These are phyloP conservation scores for Formica selysi DNA, from an alignment of 1,140 invertebrate species.

Conservation along the genomic window DNA sequence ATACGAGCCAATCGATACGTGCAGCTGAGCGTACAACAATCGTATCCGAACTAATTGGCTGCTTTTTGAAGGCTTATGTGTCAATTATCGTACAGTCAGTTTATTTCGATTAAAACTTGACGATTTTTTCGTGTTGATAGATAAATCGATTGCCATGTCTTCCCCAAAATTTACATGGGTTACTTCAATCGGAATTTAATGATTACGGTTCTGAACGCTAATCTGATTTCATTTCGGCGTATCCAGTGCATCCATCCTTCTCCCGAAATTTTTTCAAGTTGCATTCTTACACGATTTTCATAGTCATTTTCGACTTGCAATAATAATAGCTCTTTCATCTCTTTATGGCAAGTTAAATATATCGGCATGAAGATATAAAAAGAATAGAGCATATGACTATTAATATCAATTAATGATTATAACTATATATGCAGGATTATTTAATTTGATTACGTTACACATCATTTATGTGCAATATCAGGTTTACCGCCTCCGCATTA, in stretches of 20 bases:
- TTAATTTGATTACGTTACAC: not conserved
- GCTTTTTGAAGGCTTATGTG: conserved; percentile 65
- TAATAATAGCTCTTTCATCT: not conserved
- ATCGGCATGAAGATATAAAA: not conserved
- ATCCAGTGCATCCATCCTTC: not conserved
- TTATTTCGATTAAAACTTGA: conserved; percentile 66
- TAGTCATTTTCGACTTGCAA: not conserved
- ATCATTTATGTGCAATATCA: not conserved
- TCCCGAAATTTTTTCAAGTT: not conserved
- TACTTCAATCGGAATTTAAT: conserved; percentile 29
- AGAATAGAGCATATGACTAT: conserved; percentile 14
- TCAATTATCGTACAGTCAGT: conserved; percentile 68
- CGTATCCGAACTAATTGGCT: conserved; percentile 68
- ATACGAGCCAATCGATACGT: conserved; percentile 62
- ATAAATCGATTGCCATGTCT: conserved; percentile 10
- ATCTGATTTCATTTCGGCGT: not conserved
- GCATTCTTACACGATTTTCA: not conserved
- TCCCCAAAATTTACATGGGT: not conserved
- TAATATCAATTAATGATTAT: not conserved
- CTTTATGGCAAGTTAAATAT: not conserved
- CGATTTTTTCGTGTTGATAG: conserved; percentile 57
- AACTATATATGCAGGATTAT: no score
- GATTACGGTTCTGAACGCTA: not conserved
- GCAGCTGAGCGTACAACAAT: conserved; percentile 68
- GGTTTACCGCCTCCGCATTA: not conserved